phyloP scores from a whole-genome alignment of 2,888 invertebrate genomes.

The Coenonympha arcania region DNA sequence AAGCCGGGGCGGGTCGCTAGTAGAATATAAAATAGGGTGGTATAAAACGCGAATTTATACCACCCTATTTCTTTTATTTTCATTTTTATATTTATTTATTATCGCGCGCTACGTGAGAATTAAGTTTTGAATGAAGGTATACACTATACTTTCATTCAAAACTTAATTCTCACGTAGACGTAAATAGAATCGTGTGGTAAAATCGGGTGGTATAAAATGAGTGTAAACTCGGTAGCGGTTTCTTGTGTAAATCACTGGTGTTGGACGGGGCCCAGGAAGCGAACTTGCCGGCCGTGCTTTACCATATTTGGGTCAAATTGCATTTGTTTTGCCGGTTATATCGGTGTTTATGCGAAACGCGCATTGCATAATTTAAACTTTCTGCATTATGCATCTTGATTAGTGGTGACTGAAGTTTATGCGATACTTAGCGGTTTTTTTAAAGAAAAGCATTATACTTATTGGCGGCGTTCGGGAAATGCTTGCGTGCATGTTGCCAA shows the following conservation, averaged over 20 bases:
- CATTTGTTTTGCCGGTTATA: conserved; percentile 33
- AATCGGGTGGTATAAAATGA: neutral
- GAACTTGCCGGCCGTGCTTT: conserved; percentile 41
- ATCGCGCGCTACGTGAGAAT: too few species aligned
- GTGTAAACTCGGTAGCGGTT: conserved; percentile 29
- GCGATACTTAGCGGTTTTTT: too few species aligned
- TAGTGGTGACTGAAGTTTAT: neutral
- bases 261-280: conserved; percentile 52
- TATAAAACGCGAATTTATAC: too few species aligned
- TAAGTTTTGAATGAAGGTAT: too few species aligned
- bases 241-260: conserved; percentile 34
- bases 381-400: conserved; percentile 10
- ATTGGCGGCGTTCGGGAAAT: too few species aligned
- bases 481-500: too few species aligned
- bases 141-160: neutral
- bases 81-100: too few species aligned
- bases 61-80: too few species aligned
- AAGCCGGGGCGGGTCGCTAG: too few species aligned
- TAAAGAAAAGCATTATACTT: too few species aligned
- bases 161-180: neutral
- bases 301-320: conserved; percentile 50
- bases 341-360: conserved; percentile 34
- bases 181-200: neutral
- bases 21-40: too few species aligned
- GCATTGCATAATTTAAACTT: conserved; percentile 20